Base-by-base conservation (phyloP, 2,797 vertebrate genomes). In the Pseudochaenichthys georgianus region DNA sequence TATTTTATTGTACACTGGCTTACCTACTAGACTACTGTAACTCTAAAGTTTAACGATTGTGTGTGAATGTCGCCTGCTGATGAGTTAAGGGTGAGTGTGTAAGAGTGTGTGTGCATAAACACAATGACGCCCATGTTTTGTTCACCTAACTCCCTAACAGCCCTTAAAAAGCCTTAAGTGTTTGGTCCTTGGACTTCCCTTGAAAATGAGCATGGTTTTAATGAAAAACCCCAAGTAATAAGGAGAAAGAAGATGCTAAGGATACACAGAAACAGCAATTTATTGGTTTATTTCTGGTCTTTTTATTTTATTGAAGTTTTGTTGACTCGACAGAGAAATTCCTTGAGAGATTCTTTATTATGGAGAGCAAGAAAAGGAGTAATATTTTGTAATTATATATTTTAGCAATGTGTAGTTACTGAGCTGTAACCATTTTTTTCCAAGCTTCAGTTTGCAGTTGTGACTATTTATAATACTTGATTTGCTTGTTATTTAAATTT, bases 11-110 rank as follows among this genome's bases (percentile, higher is more conserved):
- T 97, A 98, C 97, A 98, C 98, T 99, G 98, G 97, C 97, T 98
- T 97, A 97, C 96, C 95, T 96, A 96, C 95, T 97, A 96, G 96
- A 98, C 98, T 98, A 98, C 97, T 98, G 97, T 97, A 98, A 97
- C 95, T 97, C 93, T 91, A 91, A 94, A 95, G 92, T 95, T 96
- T 96, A 96, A 95, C 94, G 95, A 96, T 94, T 96, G 96, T 96
- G 96, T 95, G 83, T 79, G 90, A 85, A 83, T 89, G 91, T 75
- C 76, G 73, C 71, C 83, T 78, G 81, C 81, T 68, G 74, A 79
- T 41, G 70, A 69, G 68, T 81, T 84, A 58, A 77, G 48, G n/a
- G 73, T 79, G 74, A 9, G 78, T 64, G 73, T 67, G 86, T 28
- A 69, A 9, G 71, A 13, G 78, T 34, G 77, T 60, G 74, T 60